Conservation (phyloP, 2,113 vertebrate species). For the Nanorana parkeri region DNA sequence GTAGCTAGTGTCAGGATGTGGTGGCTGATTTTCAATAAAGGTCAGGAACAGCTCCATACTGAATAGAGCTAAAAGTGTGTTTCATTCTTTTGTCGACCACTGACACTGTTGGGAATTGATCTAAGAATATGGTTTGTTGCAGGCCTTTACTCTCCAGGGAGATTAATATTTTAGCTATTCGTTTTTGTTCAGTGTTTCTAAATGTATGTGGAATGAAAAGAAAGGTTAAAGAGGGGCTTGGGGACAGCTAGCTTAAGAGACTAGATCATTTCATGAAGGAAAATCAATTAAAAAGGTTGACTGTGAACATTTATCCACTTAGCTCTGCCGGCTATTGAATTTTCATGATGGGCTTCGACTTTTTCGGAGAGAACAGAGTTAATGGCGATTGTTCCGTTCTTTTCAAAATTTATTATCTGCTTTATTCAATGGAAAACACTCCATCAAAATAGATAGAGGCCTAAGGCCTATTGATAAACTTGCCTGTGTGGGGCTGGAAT, state of each 20-base stretch:
- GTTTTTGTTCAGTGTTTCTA: constrained; percentile 80
- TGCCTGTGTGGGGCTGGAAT: constrained; percentile 92
- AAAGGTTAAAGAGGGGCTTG: constrained; percentile 87
- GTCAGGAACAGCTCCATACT: constrained; percentile 78
- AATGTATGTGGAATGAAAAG: constrained; percentile 87
- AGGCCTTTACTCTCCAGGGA: constrained; percentile 82
- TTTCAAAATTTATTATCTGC: constrained; percentile 98
- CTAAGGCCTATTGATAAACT: constrained; percentile 96
- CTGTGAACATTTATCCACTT: constrained; percentile 98
- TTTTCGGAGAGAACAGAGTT: constrained; percentile 93
- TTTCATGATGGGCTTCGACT: constrained; percentile 98
- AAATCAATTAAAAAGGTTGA: constrained; percentile 99
- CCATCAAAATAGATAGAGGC: constrained; percentile 97
- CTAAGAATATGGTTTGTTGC: constrained; percentile 81
- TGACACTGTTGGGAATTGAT: constrained; percentile 85
- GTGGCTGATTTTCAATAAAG: constrained; percentile 81
- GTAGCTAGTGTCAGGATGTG: constrained; percentile 74
- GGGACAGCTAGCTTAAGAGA: constrained; percentile 85
- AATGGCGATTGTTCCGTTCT: constrained; percentile 97
- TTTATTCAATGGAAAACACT: constrained; percentile 99
- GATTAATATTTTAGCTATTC: constrained; percentile 89
- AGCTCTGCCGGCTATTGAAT: constrained; percentile 97
- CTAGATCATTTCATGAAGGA: constrained; percentile 97
- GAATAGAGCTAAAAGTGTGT: constrained; percentile 79
- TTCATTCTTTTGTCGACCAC: constrained; percentile 80